A percentile compares a stretch with the other conserved stretches of the same genome.
These are phyloP conservation scores for Himalopsyche japonica DNA, from an alignment of 2,888 invertebrate species.

Conservation along the genomic window DNA sequence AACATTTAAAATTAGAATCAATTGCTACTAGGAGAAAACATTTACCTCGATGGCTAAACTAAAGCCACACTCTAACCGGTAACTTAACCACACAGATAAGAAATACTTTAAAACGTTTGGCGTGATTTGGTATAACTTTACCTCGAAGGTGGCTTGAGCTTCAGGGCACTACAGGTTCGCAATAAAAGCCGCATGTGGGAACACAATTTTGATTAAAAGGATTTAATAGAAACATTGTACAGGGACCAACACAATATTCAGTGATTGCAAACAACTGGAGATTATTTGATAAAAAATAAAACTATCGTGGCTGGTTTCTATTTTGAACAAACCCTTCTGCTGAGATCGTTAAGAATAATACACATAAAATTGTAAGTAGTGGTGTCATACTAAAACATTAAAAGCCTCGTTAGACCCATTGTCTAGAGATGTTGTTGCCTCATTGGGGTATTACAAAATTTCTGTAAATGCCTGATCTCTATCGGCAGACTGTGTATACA, in stretches of 20 bases:
- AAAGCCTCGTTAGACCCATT: no score
- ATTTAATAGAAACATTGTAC: background rate
- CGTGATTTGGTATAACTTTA: background rate
- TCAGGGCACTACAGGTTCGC: constrained; percentile 1
- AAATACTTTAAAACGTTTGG: background rate
- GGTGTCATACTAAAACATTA: no score
- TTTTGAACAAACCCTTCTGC: no score
- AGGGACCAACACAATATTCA: background rate
- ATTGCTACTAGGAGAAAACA: background rate
- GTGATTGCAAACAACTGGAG: no score
- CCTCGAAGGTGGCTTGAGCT: background rate
- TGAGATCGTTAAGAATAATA: no score
- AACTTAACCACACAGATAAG: background rate
- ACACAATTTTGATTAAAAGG: background rate
- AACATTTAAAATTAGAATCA: background rate
- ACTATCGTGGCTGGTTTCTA: no score
- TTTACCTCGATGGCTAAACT: background rate
- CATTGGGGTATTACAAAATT: no score
- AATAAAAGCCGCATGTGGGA: constrained; percentile 39
- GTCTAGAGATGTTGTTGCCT: no score
- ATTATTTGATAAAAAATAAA: no score
- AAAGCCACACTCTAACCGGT: background rate
- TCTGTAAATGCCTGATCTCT: no score
- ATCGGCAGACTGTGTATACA: no score
- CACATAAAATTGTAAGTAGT: no score